phyloP scores from a whole-genome alignment of 2,797 vertebrate species.

The Malurus splendens region DNA sequence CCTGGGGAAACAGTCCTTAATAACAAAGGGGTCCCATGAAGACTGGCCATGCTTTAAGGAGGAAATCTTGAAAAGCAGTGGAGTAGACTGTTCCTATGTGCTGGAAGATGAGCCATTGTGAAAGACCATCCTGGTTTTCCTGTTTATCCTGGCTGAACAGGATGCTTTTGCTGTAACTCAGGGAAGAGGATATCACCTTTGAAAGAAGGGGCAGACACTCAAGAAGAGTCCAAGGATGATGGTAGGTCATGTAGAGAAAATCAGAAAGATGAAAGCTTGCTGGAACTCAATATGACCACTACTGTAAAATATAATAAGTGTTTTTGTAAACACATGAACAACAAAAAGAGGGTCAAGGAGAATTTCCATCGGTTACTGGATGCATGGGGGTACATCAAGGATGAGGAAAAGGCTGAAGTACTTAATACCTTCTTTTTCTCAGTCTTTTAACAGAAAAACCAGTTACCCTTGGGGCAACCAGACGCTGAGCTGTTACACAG shows the following conservation, averaged over 20 bases:
- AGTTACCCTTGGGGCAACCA: not conserved
- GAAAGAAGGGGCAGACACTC: not conserved
- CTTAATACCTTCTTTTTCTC: not conserved
- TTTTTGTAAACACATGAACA: not conserved
- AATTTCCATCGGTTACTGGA: not conserved
- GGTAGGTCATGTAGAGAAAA: not conserved
- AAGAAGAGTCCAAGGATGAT: not conserved
- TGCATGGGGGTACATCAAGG: not conserved
- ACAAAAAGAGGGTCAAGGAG: not conserved
- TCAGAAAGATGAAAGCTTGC: not conserved
- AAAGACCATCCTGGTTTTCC: not conserved
- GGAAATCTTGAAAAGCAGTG: accelerated
- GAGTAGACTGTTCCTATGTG: not conserved
- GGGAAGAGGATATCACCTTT: not conserved
- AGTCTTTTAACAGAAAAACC: not conserved
- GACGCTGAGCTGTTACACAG: not conserved
- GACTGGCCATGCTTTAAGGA: not conserved
- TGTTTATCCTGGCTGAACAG: not conserved
- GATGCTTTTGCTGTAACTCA: not conserved
- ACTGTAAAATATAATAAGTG: not conserved
- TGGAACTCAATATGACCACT: not conserved
- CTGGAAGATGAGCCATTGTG: accelerated
- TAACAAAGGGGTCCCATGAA: not conserved
- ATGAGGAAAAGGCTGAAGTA: not conserved
- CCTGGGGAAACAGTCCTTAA: not conserved